Evolutionary conservation across 1,140 invertebrate genomes (phyloP), one percentile per base, ranked within the genome.

Genomic region (Tetramorium parvispinum): DNA sequence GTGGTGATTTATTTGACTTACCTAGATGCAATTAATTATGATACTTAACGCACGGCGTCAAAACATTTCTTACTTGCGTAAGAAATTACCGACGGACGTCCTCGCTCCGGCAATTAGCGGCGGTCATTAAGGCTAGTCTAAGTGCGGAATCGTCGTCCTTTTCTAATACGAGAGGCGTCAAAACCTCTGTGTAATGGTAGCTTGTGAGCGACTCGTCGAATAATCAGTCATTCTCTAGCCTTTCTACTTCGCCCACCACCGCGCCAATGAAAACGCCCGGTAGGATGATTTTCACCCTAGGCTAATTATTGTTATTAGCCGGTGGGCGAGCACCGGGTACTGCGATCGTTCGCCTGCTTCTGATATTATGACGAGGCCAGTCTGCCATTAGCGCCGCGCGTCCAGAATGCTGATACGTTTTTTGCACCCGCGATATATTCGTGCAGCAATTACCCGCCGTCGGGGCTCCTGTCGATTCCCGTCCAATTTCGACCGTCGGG

Each of bases 381-480:
- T 40, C 70, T 55, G 75, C 85, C 79, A 90, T 90, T 90, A 90
- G 70, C 59, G 86, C 87, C 83, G 82, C 88, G 83, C 85, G 88
- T 46, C 83, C 81, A 65, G 88, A 88, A 92, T 92, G 81, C 90
- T 92, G 90, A 90, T 90, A 86, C 82, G 59, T 89, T 92, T 93
- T 90, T 89, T 92, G 76, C 85, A 85, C 70, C 66, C 86, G 85
- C 86, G 85, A 78, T 88, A 43, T 87, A 89, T 92, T 91, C 71
- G 88, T 83, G 86, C 88, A 77, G 88, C 92, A 82, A 93, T 93
- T 93, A 93, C 86, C 79, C 79, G 43, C 79, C 78, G 63, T 85
- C 76, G 61, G 37, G 43, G 55, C 75, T 59, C 53, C 66, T 21
- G 59, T 68, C 59, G 73, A 89, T 91, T 89, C 86, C 61, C 86